Evolutionary conservation across 2,888 invertebrate genomes (phyloP), one percentile per base, ranked within the genome.

Genomic region (Bombylius discolor): DNA sequence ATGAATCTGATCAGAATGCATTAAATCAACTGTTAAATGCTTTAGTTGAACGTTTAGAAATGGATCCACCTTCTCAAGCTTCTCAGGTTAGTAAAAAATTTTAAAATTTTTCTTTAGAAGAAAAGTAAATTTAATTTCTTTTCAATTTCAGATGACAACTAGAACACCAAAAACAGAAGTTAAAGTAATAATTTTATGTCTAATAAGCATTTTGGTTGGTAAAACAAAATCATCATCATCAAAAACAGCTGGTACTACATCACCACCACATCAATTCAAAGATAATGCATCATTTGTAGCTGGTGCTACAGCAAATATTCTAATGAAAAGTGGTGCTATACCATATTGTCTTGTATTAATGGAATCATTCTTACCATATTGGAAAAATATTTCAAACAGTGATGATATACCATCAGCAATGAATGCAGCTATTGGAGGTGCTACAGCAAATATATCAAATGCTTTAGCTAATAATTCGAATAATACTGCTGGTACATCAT

Each of bases 131-230:
- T 36, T 39, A 14, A n/a, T 31, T 36, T 36, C 9, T 36, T 36
- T 36, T 36, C 9, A 51, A 44, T 7, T 50, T 5, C 39, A 72
- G 70, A 67, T 74, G 64, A 66, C 69, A 56, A 66, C 64, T 39
- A 80, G 93, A 52, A 87, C 82, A 36, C 82, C 86, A 58, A 80
- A 83, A 59, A 79, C 89, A 59, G 95, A 96, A 76, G 85, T 94
- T 57, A 90, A 92, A 69, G 77, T 96, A 11, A 85, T 95, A 42
- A 82, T 93, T 58, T 86, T 96, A 80, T 80, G 94, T 57, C 78
- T 96, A 39, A 78, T 96, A 50, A 92, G 93, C 80, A 77, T 74
- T 5, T 63, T 74, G 47, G 74, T 74, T 74, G 74, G 75, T 34
- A 74, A 74, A 62, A 70, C 75, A 1, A 74, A 74, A 60, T 71